phyloP scores from a whole-genome alignment of 1,140 invertebrate genomes.

The Acarapis woodi region DNA sequence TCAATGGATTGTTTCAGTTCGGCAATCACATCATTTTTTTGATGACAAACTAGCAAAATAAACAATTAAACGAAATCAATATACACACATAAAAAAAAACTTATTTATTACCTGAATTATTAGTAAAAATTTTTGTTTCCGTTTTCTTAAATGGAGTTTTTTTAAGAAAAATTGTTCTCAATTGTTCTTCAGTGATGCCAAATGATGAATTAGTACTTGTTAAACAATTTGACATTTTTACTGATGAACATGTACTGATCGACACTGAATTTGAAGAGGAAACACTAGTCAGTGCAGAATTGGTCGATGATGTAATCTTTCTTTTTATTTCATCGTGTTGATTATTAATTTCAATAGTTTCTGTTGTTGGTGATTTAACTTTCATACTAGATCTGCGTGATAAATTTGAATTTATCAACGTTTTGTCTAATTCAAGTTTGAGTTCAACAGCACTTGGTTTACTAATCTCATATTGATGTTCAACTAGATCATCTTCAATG shows the following conservation, averaged over 20 bases:
- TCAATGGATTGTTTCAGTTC: constrained; percentile 65
- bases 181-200: constrained; percentile 48
- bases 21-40: constrained; percentile 54
- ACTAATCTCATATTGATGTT: constrained; percentile 2
- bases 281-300: too few species aligned
- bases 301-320: too few species aligned
- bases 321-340: too few species aligned
- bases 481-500: too few species aligned
- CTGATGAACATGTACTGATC: constrained; percentile 14
- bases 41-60: not conserved
- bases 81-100: not conserved
- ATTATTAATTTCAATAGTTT: too few species aligned
- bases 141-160: too few species aligned
- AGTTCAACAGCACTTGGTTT: not conserved
- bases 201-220: constrained; percentile 25
- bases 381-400: too few species aligned
- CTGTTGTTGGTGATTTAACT: too few species aligned
- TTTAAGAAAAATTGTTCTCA: constrained; percentile 45
- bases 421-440: too few species aligned
- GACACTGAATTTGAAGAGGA: too few species aligned
- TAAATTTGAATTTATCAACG: too few species aligned
- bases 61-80: not conserved
- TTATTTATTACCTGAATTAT: not conserved
- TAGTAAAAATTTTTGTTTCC: not conserved
- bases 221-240: too few species aligned